phyloP scores from a whole-genome alignment of 2,888 invertebrate genomes.

The Spisula solida region DNA sequence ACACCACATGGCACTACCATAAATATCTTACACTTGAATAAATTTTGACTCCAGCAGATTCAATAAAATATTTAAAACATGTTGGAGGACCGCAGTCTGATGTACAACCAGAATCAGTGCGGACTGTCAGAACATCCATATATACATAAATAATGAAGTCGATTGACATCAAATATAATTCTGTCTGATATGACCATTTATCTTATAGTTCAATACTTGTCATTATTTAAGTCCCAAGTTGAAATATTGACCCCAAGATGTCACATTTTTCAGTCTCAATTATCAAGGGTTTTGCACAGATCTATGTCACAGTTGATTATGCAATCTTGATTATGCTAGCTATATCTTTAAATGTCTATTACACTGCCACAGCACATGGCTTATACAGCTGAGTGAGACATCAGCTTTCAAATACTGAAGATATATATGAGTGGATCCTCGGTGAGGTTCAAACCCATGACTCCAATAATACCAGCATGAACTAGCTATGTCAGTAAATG shows the following conservation, averaged over 20 bases:
- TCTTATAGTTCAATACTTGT: background rate
- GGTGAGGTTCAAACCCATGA: no score
- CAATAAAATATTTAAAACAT: conserved; percentile 16
- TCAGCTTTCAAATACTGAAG: no score
- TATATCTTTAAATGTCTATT: no score
- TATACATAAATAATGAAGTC: conserved; percentile 2
- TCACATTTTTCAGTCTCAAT: background rate
- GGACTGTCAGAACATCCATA: background rate
- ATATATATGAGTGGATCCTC: no score
- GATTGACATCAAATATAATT: conserved; percentile 6
- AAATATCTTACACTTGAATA: background rate
- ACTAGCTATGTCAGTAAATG: no score
- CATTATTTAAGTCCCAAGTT: background rate
- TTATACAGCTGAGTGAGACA: no score
- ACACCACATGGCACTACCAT: background rate
- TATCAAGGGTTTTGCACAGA: no score
- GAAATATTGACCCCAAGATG: background rate
- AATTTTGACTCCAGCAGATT: background rate
- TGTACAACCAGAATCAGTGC: background rate
- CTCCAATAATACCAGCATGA: no score
- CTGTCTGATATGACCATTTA: background rate
- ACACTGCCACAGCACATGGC: no score
- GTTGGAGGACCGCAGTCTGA: background rate
- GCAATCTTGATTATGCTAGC: no score
- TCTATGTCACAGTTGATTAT: no score